Evolutionary conservation across 2,113 vertebrate species (phyloP), one percentile per base, ranked within the genome.

Genomic region (Sinocyclocheilus anshuiensis): DNA sequence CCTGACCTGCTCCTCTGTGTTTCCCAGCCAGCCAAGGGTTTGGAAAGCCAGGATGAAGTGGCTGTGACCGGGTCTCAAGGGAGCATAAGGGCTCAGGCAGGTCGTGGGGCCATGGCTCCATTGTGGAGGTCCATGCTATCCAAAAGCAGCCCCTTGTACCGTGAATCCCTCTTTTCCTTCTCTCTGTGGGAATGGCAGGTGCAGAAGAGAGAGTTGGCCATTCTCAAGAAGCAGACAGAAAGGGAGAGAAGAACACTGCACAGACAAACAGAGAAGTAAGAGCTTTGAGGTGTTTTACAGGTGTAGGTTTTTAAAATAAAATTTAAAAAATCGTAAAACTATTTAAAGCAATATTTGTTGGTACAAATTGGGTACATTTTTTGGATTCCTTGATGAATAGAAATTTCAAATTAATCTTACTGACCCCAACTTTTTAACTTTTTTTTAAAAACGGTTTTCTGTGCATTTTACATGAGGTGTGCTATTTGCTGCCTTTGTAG

Each of bases 91-190:
- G 75, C 36, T 16, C 79, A 48, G 61, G 53, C n/a, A 6, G 69
- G 74, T 48, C 78, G 67, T 71, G 13, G 85, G 22, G 36, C 20
- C 77, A 95, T 96, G 94, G 94, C 94, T 79, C 95, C 95, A 1
- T 91, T 96, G 50, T 95, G 95, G 95, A 95, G 92, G 90, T 77
- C 86, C 84, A 95, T 95, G 95, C 86, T 95, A 89, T 96, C 95
- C 0, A 95, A 92, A 86, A 94, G 92, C 92, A 94, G 94, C 90
- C 93, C 95, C 0, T 87, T 96, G 77, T 96, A 96, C 91, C 88
- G 95, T 29, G 92, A 94, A 72, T 92, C 95, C 0, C 93, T 96
- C 75, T 96, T 94, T 90, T 96, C 95, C 85, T 96, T 95, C 92
- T 93, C 94, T 15, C 89, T 96, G 88, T 94, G 94, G 92, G 93